Base-by-base conservation (phyloP, 2,113 vertebrate species). In the Tyto alba region DNA sequence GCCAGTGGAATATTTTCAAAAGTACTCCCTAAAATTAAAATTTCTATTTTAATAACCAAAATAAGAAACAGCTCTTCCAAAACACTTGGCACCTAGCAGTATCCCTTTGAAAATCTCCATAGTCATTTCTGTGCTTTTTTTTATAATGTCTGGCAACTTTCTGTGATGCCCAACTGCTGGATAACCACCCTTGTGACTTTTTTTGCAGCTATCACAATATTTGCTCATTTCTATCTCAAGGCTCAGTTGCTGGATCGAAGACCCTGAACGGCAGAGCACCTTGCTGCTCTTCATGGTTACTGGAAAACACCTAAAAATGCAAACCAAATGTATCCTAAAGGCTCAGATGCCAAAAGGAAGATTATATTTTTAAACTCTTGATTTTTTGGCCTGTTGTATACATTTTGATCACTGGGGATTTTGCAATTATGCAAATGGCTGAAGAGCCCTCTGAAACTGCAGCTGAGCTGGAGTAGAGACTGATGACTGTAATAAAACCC, bases 301-400 rank as follows among this genome's bases (percentile, higher is more conserved):
- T 85, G 86, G 92, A 84, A 93, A 91, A 85, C 72, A 82, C 71
- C 64, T 67, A 53, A 79, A 91, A 95, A 89, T 53, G 73, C 55
- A 82, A 85, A 92, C 1, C 32, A 76, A 92, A 84, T 6, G 5
- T 67, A 75, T 72, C 84, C 89, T 72, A 76, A 90, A 87, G 89
- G 86, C 66, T 92, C 25, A 92, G 69, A 75, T 22, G 52, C 57
- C 73, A 92, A 87, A 92, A 88, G 55, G 55, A 82, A 95, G 80
- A 82, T 57, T 57, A 11, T 59, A 62, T 87, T 78, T 90, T 94
- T 38, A 18, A 91, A 90, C 17, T 68, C 41, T 57, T n/a, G 76
- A 50, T 71, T 94, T 94, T 93, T 95, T 93, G 72, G 72, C 93
- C 85, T 81, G 56, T n/a, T 88, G 55, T 68, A 59, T 36, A 48